phyloP scores from a whole-genome alignment of 2,113 vertebrate species.

The Antennarius striatus region DNA sequence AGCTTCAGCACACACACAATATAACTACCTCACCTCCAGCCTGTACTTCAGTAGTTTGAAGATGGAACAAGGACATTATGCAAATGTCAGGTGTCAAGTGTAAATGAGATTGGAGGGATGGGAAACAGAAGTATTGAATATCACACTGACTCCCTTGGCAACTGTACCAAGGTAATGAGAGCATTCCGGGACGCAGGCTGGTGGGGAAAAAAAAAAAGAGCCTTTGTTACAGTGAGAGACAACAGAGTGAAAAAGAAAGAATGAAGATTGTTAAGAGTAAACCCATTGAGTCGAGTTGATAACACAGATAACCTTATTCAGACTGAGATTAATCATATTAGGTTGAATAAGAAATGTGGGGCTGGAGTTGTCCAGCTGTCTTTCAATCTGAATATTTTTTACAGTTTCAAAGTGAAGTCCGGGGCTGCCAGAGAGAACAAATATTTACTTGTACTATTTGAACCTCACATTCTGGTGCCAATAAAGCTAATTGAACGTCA shows the following conservation, averaged over 20 bases:
- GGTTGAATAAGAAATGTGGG: background rate
- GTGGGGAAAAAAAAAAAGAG: conserved; percentile 26
- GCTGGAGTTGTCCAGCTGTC: background rate
- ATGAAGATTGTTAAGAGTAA: conserved; percentile 6
- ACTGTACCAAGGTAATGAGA: conserved; percentile 67
- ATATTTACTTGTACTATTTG: no score
- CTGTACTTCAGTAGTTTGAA: conserved; percentile 53
- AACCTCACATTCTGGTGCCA: no score
- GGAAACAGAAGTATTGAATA: conserved; percentile 72
- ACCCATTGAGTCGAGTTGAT: conserved; percentile 26
- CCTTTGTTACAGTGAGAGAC: conserved; percentile 46
- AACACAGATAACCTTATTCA: conserved; percentile 4
- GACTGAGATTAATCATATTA: background rate
- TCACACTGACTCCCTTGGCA: conserved; percentile 61
- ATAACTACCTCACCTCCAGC: conserved; percentile 33
- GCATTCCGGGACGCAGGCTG: conserved; percentile 54
- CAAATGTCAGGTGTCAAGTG: conserved; percentile 80
- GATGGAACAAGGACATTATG: conserved; percentile 72
- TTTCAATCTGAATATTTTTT: background rate
- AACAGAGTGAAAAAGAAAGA: conserved; percentile 18
- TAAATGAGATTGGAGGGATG: conserved; percentile 75
- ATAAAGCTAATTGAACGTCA: no score
- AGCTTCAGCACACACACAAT: conserved; percentile 12
- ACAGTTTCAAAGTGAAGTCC: no score
- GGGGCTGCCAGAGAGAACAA: no score